A percentile compares a stretch with the other conserved stretches of the same genome.
Evolutionary conservation across 2,113 vertebrate genomes (phyloP).

Genomic region (Hemichromis elongatus): DNA sequence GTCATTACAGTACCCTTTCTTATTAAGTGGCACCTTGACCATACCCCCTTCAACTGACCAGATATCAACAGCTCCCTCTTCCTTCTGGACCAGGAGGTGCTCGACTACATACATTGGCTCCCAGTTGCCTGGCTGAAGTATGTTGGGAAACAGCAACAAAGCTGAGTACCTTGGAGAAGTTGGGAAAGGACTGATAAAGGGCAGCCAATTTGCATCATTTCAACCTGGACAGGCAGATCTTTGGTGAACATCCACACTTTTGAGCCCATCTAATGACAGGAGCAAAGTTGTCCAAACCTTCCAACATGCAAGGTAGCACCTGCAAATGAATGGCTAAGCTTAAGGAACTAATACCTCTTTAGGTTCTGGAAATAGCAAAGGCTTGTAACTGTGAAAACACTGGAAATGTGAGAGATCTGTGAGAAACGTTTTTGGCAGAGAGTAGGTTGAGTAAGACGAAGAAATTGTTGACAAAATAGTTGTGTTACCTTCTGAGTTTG

Average conservation of each 20-base stretch:
- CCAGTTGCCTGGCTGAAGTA: not conserved
- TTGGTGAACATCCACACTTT: not conserved
- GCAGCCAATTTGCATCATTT: not conserved
- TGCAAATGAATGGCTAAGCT: not conserved
- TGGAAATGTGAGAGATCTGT: not conserved
- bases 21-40: not conserved
- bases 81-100: not conserved
- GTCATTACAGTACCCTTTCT: not conserved
- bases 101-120: not conserved
- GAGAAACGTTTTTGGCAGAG: not conserved
- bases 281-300: not conserved
- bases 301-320: not conserved
- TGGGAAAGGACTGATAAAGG: not conserved
- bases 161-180: not conserved
- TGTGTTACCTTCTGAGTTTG: not conserved
- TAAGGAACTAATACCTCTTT: not conserved
- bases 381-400: not conserved
- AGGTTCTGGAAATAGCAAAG: not conserved
- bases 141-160: not conserved
- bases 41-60: not conserved
- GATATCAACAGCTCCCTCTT: not conserved
- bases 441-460: not conserved
- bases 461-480: not conserved
- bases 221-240: not conserved
- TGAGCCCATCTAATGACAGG: not conserved